phyloP scores from a whole-genome alignment of 2,797 vertebrate genomes.

The Cygnus olor region DNA sequence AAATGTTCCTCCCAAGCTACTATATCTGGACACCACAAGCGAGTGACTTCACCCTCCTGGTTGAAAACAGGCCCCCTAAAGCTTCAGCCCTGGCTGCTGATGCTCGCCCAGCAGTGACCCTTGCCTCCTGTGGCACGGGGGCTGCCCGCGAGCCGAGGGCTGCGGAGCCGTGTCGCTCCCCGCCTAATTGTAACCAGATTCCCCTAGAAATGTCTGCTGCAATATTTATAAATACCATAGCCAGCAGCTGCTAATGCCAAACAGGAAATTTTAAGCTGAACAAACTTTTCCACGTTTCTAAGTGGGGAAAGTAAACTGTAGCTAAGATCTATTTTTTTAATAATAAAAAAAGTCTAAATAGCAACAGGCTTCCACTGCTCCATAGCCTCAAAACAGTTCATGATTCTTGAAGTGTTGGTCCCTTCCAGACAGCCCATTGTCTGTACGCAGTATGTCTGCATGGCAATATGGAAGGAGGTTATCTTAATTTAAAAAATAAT shows the following conservation, averaged over 20 bases:
- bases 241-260: conserved; percentile 70
- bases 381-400: background rate
- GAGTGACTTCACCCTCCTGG: conserved; percentile 9
- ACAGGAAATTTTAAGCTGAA: conserved; percentile 72
- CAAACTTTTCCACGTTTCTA: conserved; percentile 71
- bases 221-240: conserved; percentile 69
- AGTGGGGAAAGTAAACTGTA: conserved; percentile 66
- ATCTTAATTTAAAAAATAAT: background rate
- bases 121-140: background rate
- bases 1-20: background rate
- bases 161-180: background rate
- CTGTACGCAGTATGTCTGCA: background rate
- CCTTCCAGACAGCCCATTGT: background rate
- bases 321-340: background rate
- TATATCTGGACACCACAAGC: background rate
- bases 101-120: background rate
- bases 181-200: conserved; percentile 28
- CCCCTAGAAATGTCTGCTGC: conserved; percentile 40
- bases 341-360: conserved; percentile 7
- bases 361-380: conserved; percentile 33
- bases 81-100: background rate
- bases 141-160: background rate
- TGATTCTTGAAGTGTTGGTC: background rate
- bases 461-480: background rate
- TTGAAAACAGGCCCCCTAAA: background rate